Percentiles rank a stretch among this genome's conserved stretches.
These are phyloP conservation scores for Onychomys torridus DNA, from an alignment of 2,797 vertebrate genomes.

Conservation along the genomic window DNA sequence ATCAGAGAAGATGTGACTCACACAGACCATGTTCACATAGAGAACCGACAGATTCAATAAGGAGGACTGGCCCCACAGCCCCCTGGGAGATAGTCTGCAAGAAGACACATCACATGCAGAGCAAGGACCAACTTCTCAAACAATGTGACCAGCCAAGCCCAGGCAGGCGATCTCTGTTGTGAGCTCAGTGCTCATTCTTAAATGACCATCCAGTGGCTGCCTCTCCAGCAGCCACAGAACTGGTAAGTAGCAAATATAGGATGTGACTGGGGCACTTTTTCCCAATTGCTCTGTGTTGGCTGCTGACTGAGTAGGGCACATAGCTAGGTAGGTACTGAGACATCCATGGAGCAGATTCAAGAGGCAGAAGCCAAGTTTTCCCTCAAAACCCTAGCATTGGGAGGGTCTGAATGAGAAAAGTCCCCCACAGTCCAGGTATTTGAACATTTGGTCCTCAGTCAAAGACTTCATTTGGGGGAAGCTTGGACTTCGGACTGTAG, in stretches of 20 bases:
- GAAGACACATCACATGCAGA: too few species aligned
- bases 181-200: not conserved
- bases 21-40: not conserved
- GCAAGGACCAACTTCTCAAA: not conserved
- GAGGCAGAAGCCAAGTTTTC: not conserved
- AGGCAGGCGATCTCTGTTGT: not conserved
- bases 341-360: not conserved
- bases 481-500: too few species aligned
- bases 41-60: not conserved
- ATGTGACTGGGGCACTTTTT: not conserved
- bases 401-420: not conserved
- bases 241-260: not conserved
- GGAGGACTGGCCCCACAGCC: not conserved
- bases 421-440: not conserved
- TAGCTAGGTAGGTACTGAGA: not conserved
- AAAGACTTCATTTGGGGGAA: not conserved
- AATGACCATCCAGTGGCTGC: rapidly evolving
- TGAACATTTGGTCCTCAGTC: too few species aligned
- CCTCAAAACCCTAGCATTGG: not conserved
- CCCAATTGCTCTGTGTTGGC: not conserved
- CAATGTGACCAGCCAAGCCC: too few species aligned
- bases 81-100: not conserved
- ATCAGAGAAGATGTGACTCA: not conserved
- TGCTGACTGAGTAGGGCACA: too few species aligned
- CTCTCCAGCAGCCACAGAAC: not conserved